Conservation (phyloP, 2,888 invertebrate genomes). For the Uloborus plumipes region DNA sequence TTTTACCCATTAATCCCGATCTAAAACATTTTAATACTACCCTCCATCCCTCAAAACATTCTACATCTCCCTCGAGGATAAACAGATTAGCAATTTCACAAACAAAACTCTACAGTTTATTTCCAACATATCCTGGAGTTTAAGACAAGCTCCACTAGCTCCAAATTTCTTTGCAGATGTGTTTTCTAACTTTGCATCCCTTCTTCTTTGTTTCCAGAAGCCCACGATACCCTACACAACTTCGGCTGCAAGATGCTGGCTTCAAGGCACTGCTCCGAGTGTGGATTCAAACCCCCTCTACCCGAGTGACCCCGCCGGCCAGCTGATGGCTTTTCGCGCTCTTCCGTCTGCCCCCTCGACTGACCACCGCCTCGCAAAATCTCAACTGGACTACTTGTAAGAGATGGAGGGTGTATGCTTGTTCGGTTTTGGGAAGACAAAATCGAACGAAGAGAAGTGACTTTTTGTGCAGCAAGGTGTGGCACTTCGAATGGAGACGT, state of each 20-base stretch:
- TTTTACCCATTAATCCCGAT: too few relatives aligned
- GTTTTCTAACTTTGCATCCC: conserved; percentile 8
- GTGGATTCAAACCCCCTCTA: conserved; percentile 68
- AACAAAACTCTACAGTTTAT: neutral
- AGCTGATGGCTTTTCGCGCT: conserved; percentile 9
- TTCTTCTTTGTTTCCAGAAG: conserved; percentile 69
- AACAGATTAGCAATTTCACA: too few relatives aligned
- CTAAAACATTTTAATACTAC: too few relatives aligned
- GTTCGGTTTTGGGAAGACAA: neutral
- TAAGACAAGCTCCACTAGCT: conserved; percentile 10
- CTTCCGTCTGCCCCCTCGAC: conserved; percentile 8
- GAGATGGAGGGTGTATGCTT: neutral
- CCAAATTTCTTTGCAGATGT: conserved; percentile 27
- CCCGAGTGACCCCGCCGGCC: conserved; percentile 63
- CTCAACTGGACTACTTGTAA: conserved; percentile 47
- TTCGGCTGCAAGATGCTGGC: conserved; percentile 71
- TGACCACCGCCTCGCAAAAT: conserved; percentile 27
- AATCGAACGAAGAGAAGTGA: too few relatives aligned
- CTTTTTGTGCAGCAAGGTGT: too few relatives aligned
- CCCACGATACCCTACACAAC: conserved; percentile 71
- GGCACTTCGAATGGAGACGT: too few relatives aligned
- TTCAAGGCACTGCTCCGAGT: conserved; percentile 69
- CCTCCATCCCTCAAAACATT: too few relatives aligned
- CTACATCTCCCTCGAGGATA: too few relatives aligned
- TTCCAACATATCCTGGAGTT: neutral